A percentile compares a stretch with the other conserved stretches of the same genome.
phyloP scores from a whole-genome alignment of 2,888 invertebrate species.

The Yponomeuta sedellus region DNA sequence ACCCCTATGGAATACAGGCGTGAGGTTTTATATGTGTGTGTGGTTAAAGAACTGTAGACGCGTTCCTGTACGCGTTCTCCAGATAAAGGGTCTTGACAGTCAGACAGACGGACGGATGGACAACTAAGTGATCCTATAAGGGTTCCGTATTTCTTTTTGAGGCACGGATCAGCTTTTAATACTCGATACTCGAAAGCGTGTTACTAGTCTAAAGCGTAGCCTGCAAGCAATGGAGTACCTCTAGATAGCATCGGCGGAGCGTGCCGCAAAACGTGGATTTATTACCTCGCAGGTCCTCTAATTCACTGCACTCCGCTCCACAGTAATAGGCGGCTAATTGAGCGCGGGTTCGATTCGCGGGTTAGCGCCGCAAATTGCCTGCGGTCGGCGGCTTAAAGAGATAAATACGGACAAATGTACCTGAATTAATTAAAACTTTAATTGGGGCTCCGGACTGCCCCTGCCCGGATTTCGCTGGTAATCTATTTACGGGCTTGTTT shows the following conservation, averaged over 20 bases:
- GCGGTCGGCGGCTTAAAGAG: not conserved
- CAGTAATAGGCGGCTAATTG: not conserved
- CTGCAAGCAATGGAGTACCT: not conserved
- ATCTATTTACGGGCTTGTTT: not conserved
- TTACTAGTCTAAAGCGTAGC: not conserved
- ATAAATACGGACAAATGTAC: not conserved
- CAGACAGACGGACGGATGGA: too few species aligned
- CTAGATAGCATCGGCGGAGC: not conserved
- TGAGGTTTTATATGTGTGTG: too few species aligned
- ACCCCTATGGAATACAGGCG: too few species aligned
- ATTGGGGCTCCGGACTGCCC: not conserved
- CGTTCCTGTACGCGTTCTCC: too few species aligned
- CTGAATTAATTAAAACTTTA: not conserved
- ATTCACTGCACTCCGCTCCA: not conserved
- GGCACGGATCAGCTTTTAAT: too few species aligned
- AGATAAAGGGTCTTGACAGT: too few species aligned
- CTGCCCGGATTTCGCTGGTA: not conserved
- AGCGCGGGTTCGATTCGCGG: not conserved
- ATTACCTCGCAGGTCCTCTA: not conserved
- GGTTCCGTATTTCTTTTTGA: too few species aligned
- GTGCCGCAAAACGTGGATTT: not conserved
- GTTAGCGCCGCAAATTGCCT: not conserved
- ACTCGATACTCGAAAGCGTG: too few species aligned
- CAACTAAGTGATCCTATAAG: too few species aligned
- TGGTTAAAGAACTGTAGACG: too few species aligned